Evolutionary conservation across 2,797 vertebrate genomes (phyloP).

Genomic region (Zenarchopterus dispar): DNA sequence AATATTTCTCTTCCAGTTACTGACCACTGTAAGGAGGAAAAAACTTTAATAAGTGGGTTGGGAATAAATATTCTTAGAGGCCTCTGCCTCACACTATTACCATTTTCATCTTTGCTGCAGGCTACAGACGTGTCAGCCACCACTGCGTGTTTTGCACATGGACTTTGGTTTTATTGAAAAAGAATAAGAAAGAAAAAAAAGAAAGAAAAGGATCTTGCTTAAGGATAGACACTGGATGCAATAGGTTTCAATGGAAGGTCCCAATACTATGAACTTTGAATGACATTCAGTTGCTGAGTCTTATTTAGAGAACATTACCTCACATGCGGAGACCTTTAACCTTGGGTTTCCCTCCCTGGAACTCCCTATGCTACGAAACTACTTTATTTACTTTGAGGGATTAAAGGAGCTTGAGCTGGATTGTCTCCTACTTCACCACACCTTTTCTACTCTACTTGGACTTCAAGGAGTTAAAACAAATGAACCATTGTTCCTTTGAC

Average conservation of each 20-base stretch:
- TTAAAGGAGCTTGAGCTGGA: slow-evolving; percentile 18
- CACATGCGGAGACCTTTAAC: slow-evolving; percentile 35
- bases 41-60: slow-evolving; percentile 59
- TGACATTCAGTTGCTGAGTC: neutral
- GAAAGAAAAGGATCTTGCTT: slow-evolving; percentile 16
- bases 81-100: slow-evolving; percentile 33
- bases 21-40: slow-evolving; percentile 34
- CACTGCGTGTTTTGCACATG: slow-evolving; percentile 35
- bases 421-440: slow-evolving; percentile 28
- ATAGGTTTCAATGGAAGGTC: neutral
- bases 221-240: neutral
- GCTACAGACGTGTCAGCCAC: slow-evolving; percentile 11
- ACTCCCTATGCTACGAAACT: slow-evolving; percentile 37
- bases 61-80: slow-evolving; percentile 62
- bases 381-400: slow-evolving; percentile 50
- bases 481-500: slow-evolving; percentile 31
- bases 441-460: slow-evolving; percentile 39
- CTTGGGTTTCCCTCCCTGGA: neutral
- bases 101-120: slow-evolving; percentile 43
- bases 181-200: slow-evolving; percentile 31
- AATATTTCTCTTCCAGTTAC: slow-evolving; percentile 54
- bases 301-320: slow-evolving; percentile 10
- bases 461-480: slow-evolving; percentile 48
- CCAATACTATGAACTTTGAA: neutral
- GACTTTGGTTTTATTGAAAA: slow-evolving; percentile 62